Evolutionary conservation across 2,888 invertebrate genomes (phyloP), one percentile per base, ranked within the genome.

Genomic region (Luperina testacea): DNA sequence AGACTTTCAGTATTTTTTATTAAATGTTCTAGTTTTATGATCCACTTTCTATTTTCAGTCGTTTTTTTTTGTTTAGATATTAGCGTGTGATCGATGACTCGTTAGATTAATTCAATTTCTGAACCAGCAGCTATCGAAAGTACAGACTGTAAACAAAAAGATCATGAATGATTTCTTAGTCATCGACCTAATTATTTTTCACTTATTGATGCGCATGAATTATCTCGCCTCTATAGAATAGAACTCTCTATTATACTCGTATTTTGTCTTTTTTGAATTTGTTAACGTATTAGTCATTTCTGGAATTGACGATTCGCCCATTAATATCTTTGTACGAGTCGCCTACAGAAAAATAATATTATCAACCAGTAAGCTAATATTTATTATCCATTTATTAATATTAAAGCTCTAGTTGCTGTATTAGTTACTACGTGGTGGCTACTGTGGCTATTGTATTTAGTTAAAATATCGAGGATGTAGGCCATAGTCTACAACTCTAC

Each of bases 1-100:
- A 64, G 48, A 70, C 75, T 75, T 73, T 77, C 83, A 80, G 63
- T 65, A 59, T 63, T 64, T 59, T 57, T 53, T 57, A 61, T 20
- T 63, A 65, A 45, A 73, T 83, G 81, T 45, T 75, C 77, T 65
- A 78, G 74, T 48, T 86, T 75, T 38, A 32, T 64, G 63, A 13
- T 59, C 51, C 15, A 70, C 84, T 86, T 86, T 86, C 78, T 80
- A 83, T 13, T 83, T 72, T 64, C 80, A 63, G 74, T 27, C 24
- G 0, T 32, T 3, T 64, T 65, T n/a, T 38, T 65, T 27, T 74
- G 51, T 70, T 53, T 32, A 0, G 15, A 11, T 42, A 57, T 69
- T 27, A 69, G 9, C 57, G 38, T 69, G 42, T 72, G 72, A 76
- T 73, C 53, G 45, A 74, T 80, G 27, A n/a, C 8, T 79, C 38